phyloP scores from a whole-genome alignment of 1,140 invertebrate genomes.

The Macrobrachium nipponense region DNA sequence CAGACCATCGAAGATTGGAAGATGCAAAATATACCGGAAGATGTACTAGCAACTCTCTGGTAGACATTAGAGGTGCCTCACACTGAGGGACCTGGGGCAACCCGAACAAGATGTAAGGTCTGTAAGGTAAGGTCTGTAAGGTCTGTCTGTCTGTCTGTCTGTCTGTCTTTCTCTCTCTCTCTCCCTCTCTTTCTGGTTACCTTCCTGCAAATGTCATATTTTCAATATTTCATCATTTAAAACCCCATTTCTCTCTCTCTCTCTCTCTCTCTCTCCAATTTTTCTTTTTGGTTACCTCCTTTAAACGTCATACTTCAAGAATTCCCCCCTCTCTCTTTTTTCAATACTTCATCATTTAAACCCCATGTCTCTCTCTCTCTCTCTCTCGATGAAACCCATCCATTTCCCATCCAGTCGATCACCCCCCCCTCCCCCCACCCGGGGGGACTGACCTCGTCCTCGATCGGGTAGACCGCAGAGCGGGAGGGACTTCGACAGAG shows the following conservation, averaged over 20 bases:
- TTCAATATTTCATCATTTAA: neutral
- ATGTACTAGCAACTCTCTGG: no score
- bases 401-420: neutral
- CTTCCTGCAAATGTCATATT: neutral
- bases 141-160: no score
- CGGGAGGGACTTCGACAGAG: no score
- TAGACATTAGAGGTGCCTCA: no score
- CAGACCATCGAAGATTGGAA: no score
- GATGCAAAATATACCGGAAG: no score
- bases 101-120: no score
- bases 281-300: neutral
- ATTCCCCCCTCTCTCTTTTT: no score
- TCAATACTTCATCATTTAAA: neutral
- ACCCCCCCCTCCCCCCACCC: no score
- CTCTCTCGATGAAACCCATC: neutral
- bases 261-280: conserved; percentile 3
- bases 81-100: no score
- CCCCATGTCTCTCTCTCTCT: conserved; percentile 1
- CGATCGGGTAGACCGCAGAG: no score
- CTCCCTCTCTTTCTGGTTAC: neutral
- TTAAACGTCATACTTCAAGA: neutral
- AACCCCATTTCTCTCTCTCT: neutral
- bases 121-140: no score
- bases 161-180: neutral
- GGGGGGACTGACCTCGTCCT: neutral